A percentile compares a stretch with the other conserved stretches of the same genome.
These are phyloP conservation scores for Geopemphigus sp. DNA, from an alignment of 1,140 invertebrate species.

Conservation along the genomic window DNA sequence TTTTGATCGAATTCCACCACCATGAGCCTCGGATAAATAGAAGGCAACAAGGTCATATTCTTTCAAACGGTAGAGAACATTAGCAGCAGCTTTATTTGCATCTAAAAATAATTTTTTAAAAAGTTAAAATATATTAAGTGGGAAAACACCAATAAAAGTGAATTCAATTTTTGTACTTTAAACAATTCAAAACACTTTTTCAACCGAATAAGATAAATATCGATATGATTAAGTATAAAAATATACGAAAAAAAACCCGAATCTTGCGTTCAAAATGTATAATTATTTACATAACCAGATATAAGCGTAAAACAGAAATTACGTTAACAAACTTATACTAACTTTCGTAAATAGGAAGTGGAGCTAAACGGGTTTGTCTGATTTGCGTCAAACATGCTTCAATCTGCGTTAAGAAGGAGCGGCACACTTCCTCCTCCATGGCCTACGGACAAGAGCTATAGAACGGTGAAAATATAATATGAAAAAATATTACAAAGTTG, in stretches of 20 bases:
- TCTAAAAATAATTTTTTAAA: neutral
- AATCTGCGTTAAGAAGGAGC: neutral
- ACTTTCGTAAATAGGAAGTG: constrained; percentile 43
- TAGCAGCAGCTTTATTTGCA: constrained; percentile 41
- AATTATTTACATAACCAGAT: no score
- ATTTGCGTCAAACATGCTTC: constrained; percentile 21
- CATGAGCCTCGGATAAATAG: constrained; percentile 37
- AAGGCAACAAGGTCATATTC: constrained; percentile 9
- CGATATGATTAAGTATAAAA: no score
- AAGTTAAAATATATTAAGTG: no score
- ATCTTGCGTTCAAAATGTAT: no score
- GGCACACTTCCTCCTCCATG: neutral
- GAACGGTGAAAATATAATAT: no score
- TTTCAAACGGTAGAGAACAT: constrained; percentile 8
- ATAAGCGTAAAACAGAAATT: no score
- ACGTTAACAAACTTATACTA: neutral
- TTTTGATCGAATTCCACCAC: constrained; percentile 45
- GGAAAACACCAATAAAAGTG: no score
- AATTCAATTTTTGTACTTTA: no score
- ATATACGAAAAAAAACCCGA: no score
- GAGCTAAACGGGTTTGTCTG: constrained; percentile 4
- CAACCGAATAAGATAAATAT: no score
- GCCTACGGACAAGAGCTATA: neutral
- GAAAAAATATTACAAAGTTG: no score
- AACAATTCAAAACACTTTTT: no score